Conservation (phyloP, 1,140 invertebrate species). For the Dufourea novaeangliae region DNA sequence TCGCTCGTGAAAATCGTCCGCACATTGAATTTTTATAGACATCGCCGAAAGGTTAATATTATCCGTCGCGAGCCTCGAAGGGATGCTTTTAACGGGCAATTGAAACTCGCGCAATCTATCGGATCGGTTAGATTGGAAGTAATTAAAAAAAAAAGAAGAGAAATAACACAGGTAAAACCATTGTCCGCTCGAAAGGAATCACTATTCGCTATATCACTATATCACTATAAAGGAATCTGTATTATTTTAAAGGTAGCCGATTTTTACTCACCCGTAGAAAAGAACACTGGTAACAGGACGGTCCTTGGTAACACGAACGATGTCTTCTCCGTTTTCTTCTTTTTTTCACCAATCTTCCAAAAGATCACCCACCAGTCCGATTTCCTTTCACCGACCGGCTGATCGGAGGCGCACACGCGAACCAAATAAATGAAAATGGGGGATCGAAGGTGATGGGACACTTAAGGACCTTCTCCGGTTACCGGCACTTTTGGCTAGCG, state of each 20-base stretch:
- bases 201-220: too few species aligned
- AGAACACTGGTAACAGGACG: background rate
- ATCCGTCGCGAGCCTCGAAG: constrained; percentile 15
- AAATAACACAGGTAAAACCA: background rate
- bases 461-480: constrained; percentile 16
- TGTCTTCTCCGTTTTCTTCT: too few species aligned
- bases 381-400: background rate
- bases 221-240: too few species aligned
- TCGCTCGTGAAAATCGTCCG: background rate
- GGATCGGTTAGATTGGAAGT: background rate
- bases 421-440: background rate
- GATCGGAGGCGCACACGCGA: constrained; percentile 15
- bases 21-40: constrained; percentile 10
- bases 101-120: constrained; percentile 1
- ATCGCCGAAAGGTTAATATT: background rate
- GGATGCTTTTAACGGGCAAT: constrained; percentile 16
- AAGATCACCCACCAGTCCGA: constrained; percentile 5
- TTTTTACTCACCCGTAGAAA: background rate
- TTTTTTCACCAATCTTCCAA: constrained; percentile 7
- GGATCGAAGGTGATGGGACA: constrained; percentile 2
- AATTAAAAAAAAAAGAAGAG: too few species aligned
- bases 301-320: too few species aligned
- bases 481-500: constrained; percentile 36
- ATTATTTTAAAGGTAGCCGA: too few species aligned
- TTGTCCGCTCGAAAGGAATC: background rate